Percentiles rank a stretch among this genome's conserved stretches.
phyloP scores from a whole-genome alignment of 2,113 vertebrate species.

The Atrichornis clamosus region DNA sequence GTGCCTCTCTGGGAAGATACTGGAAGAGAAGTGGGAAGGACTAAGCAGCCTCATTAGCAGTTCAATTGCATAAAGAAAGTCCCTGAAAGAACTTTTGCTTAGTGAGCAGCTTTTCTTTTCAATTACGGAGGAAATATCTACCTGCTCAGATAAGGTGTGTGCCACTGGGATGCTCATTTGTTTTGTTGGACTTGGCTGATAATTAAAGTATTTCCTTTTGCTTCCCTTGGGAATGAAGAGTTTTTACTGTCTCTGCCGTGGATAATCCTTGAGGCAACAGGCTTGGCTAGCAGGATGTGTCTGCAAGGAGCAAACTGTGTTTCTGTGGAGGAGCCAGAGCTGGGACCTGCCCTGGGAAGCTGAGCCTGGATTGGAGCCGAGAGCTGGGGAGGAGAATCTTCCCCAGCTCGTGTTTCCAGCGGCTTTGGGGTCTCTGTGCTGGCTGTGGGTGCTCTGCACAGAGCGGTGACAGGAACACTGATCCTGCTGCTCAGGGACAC shows the following conservation, averaged over 20 bases:
- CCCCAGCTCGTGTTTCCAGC: neutral
- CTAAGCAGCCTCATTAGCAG: neutral
- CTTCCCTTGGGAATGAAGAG: neutral
- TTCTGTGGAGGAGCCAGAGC: neutral
- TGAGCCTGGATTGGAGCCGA: neutral
- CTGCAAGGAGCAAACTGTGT: neutral
- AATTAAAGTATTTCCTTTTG: neutral
- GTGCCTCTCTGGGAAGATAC: neutral
- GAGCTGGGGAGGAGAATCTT: neutral
- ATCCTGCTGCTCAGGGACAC: neutral
- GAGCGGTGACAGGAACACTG: neutral
- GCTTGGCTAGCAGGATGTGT: neutral
- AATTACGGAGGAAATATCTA: neutral
- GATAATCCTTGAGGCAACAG: neutral
- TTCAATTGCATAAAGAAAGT: neutral
- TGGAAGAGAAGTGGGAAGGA: neutral
- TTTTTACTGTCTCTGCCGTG: neutral
- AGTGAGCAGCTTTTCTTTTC: neutral
- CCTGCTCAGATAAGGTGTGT: neutral
- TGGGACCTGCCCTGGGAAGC: neutral
- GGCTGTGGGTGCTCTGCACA: neutral
- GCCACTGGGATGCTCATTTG: neutral
- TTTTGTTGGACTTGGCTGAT: neutral
- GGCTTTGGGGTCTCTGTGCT: neutral
- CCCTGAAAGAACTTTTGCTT: neutral